Percentiles rank a stretch among this genome's conserved stretches.
These are phyloP conservation scores for Sandelia bainsii DNA, from an alignment of 2,797 vertebrate genomes.

Conservation along the genomic window DNA sequence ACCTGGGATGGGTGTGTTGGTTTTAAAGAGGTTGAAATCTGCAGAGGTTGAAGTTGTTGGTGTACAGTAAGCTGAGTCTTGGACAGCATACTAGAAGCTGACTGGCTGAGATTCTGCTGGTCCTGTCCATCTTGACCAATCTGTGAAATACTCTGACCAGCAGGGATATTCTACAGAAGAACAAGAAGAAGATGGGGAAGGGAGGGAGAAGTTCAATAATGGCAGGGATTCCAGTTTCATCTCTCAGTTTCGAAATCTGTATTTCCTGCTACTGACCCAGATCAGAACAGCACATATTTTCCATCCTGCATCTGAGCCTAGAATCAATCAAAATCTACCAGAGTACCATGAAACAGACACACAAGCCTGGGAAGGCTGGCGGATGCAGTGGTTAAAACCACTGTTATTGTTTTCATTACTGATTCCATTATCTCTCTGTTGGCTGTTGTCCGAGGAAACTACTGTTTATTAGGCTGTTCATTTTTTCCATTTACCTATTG, in stretches of 20 bases:
- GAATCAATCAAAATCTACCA: constrained; percentile 40
- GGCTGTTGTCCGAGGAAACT: constrained; percentile 51
- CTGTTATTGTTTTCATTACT: constrained; percentile 58
- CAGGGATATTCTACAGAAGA: constrained; percentile 67
- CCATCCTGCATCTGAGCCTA: constrained; percentile 53
- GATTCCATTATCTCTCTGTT: constrained; percentile 49
- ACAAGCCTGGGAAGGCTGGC: constrained; percentile 20
- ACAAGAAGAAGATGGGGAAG: constrained; percentile 26
- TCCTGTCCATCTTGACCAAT: constrained; percentile 82
- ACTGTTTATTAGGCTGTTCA: constrained; percentile 43
- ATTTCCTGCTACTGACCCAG: constrained; percentile 67
- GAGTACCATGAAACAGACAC: constrained; percentile 17
- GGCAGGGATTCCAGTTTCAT: constrained; percentile 44
- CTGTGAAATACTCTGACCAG: constrained; percentile 79
- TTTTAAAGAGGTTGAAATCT: constrained; percentile 81
- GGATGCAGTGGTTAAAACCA: constrained; percentile 39
- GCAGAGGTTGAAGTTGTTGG: constrained; percentile 84
- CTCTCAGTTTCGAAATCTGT: constrained; percentile 51
- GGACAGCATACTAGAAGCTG: constrained; percentile 69
- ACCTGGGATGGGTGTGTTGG: constrained; percentile 76
- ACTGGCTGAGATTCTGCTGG: constrained; percentile 72
- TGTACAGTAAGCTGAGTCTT: constrained; percentile 82
- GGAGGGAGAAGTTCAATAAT: constrained; percentile 32
- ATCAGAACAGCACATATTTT: constrained; percentile 58
- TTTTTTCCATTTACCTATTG: constrained; percentile 31